Base-by-base conservation (phyloP, 2,113 vertebrate species). In the Dipodomys ordii region DNA sequence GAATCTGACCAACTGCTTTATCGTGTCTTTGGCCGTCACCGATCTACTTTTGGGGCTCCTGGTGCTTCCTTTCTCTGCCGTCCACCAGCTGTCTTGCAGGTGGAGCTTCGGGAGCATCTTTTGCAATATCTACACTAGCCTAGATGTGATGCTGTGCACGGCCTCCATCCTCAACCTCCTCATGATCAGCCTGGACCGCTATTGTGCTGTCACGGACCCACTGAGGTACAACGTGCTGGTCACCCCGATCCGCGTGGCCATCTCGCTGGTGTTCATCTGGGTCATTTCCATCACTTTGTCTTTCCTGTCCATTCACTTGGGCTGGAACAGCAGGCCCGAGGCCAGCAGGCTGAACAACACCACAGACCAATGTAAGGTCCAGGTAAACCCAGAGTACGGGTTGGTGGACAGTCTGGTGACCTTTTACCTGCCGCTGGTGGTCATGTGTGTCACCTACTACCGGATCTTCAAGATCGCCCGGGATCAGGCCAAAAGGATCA, bases 141-240 rank as follows among this genome's bases (percentile, higher is more conserved):
- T 99, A 98, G 99, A 99, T 0, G 99, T 99, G 95, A 99, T 99
- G 99, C 97, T 99, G 62, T 99, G 99, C 97, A 99, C 99, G 0
- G 99, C 99, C 84, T 99, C 99, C 96, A 99, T 99, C 95, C 99
- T 99, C 93, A 99, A 99, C 90, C 99, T 99, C 62, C 98, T 99
- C 93, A 98, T 99, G 97, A 99, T 99, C 97, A 99, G 99, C 86
- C 97, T 99, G 3, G 99, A 99, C 96, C 99, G 99, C 69, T 99
- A 99, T 98, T 98, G 99, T 0, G 99, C 99, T 0, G 98, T 99
- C 94, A 99, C 99, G 0, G 98, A 98, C 74, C 99, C 99, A 0
- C 98, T 99, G 20, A 99, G 98, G 67, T 99, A 99, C 88, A 68
- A 97, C 7, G 98, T 98, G 65, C 88, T 99, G 72, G 98, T 99